These are phyloP conservation scores for Archilochus colubris DNA, from an alignment of 2,113 vertebrate genomes.

Conservation along the genomic window DNA sequence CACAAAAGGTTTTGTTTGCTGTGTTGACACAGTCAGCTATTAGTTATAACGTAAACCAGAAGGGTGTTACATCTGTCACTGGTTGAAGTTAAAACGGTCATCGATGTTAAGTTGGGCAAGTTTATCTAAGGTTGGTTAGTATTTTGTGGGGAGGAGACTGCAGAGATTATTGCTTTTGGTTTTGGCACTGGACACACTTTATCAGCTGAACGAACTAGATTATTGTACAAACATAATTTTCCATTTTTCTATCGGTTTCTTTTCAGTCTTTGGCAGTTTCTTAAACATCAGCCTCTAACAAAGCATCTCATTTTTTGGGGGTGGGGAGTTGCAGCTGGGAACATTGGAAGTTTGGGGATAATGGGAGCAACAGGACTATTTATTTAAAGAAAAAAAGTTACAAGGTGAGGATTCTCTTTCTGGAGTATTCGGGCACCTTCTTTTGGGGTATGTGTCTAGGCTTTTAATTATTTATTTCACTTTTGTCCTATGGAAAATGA, in stretches of 20 bases:
- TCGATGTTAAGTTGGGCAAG: slow-evolving; percentile 64
- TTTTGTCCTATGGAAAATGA: slow-evolving; percentile 50
- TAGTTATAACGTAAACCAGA: slow-evolving; percentile 35
- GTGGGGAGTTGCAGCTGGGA: slow-evolving; percentile 8
- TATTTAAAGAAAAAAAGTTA: slow-evolving; percentile 21
- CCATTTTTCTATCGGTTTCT: not conserved
- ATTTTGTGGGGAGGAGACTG: slow-evolving; percentile 40
- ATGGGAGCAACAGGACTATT: slow-evolving; percentile 54
- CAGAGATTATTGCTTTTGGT: slow-evolving; percentile 43
- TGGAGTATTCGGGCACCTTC: slow-evolving; percentile 76
- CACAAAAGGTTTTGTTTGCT: slow-evolving; percentile 39
- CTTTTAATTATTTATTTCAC: slow-evolving; percentile 68
- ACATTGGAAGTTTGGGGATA: slow-evolving; percentile 31
- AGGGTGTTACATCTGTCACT: slow-evolving; percentile 18
- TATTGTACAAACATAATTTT: slow-evolving; percentile 21
- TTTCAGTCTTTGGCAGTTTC: not conserved
- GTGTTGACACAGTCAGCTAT: not conserved
- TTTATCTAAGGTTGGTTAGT: slow-evolving; percentile 73
- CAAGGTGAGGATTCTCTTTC: slow-evolving; percentile 62
- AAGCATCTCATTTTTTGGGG: not conserved
- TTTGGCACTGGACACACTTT: slow-evolving; percentile 17
- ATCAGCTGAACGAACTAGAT: slow-evolving; percentile 31
- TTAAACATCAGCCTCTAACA: not conserved
- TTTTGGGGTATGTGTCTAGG: slow-evolving; percentile 26
- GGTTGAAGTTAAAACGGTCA: slow-evolving; percentile 74